Conservation (phyloP, 2,888 invertebrate genomes). For the Ecliptopera silaceata region DNA sequence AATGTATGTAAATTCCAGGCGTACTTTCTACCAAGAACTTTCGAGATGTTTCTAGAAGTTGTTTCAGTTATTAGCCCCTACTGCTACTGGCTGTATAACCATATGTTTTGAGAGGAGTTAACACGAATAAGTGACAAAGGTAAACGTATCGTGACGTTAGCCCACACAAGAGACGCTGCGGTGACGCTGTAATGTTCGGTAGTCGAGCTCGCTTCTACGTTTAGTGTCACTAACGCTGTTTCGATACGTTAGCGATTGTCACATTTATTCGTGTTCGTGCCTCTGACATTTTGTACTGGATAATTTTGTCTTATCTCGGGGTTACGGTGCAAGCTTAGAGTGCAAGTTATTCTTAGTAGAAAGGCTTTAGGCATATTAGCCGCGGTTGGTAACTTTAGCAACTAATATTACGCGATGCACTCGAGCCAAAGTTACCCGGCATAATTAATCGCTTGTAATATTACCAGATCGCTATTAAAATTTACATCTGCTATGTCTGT, state of each 20-base stretch:
- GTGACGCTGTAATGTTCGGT: too few species aligned
- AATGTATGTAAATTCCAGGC: conserved; percentile 1
- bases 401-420: conserved; percentile 44
- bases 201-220: too few species aligned
- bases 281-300: background rate
- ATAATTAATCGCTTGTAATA: conserved; percentile 4
- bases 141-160: too few species aligned
- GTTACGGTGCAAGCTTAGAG: background rate
- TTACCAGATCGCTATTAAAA: conserved; percentile 2
- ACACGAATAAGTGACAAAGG: too few species aligned
- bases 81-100: too few species aligned
- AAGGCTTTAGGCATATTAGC: conserved; percentile 37
- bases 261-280: background rate
- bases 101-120: too few species aligned
- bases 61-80: conserved; percentile 15
- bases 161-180: too few species aligned
- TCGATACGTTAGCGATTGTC: background rate
- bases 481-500: conserved; percentile 2
- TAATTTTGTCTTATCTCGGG: background rate
- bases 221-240: too few species aligned
- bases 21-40: conserved; percentile 8
- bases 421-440: conserved; percentile 5
- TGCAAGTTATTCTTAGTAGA: conserved; percentile 32
- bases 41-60: conserved; percentile 21
- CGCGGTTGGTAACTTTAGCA: conserved; percentile 43